Base-by-base conservation (phyloP, 2,888 invertebrate species). In the Ctena decussata region DNA sequence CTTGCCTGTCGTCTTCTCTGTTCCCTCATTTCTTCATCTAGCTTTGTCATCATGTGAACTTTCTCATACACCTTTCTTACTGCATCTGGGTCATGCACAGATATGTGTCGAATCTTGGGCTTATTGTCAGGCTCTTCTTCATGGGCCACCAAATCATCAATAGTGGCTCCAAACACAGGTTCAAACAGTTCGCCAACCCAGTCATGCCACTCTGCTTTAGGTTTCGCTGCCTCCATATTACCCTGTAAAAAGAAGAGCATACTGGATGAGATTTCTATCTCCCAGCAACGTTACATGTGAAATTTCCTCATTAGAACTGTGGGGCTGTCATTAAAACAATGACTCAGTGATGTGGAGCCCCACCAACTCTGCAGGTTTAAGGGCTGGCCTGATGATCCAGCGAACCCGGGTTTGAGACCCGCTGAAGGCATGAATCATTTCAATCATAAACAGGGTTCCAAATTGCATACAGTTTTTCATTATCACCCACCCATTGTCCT, bases 151-250 rank as follows among this genome's bases (percentile, higher is more conserved):
- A 93, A 86, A 57, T 92, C 92, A 21, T 92, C 92, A 15, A 90
- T 87, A 8, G 92, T 92, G 8, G 90, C 86, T 32, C 91, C 90
- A 84, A 91, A 93, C 12, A 89, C 83, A 18, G 95, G 95, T 39
- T 92, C 91, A 86, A 94, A 95, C 30, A 94, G 65, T 37, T 94
- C 94, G n/a, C 92, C 93, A n/a, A 95, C 92, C 95, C 95, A 95
- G 77, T 94, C 91, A 57, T 91, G 82, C 91, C 91, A 91, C 30
- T 86, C 85, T 11, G 57, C 71, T 35, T 81, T 39, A n/a, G 57
- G 8, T 24, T 2, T 24, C 15, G 37, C 30, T 37, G 27, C 8
- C 11, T 24, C 27, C 6, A 3, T 27, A 24, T 27, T 57, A 27
- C 27, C 12, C 57, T 57, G 49, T 5, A 49, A 21, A 21, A 49